A percentile compares a stretch with the other conserved stretches of the same genome.
phyloP scores from a whole-genome alignment of 2,888 invertebrate species.

The Brachyptera putata region DNA sequence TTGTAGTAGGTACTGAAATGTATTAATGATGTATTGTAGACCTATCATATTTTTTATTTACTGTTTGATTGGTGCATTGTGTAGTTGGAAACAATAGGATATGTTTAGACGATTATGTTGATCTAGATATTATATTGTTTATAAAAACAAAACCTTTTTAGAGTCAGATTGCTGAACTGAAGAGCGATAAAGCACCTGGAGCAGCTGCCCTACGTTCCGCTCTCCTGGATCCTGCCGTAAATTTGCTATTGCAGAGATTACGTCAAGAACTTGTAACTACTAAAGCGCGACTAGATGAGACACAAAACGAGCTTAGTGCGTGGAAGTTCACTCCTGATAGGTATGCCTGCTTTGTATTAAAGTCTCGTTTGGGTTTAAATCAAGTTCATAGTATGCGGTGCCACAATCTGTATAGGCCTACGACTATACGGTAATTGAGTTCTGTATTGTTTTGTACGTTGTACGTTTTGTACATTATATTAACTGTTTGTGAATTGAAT shows the following conservation, averaged over 20 bases:
- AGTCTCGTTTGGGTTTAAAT: background rate
- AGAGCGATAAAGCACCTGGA: constrained; percentile 80
- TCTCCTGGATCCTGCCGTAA: constrained; percentile 91
- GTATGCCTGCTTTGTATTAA: constrained; percentile 43
- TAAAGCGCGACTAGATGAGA: constrained; percentile 89
- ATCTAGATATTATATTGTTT: too few relatives aligned
- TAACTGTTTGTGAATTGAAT: background rate
- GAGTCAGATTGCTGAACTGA: constrained; percentile 92
- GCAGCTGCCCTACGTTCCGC: constrained; percentile 72
- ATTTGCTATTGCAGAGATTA: constrained; percentile 85
- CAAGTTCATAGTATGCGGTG: too few relatives aligned
- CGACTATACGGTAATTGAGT: too few relatives aligned
- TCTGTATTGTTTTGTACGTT: background rate
- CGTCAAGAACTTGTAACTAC: constrained; percentile 85
- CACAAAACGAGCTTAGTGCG: constrained; percentile 94
- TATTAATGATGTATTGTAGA: too few relatives aligned
- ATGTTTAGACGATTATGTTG: too few relatives aligned
- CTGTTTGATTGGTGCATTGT: too few relatives aligned
- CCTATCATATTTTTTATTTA: too few relatives aligned
- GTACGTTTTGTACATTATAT: too few relatives aligned
- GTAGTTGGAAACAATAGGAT: too few relatives aligned
- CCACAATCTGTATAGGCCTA: too few relatives aligned
- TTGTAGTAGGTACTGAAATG: too few relatives aligned
- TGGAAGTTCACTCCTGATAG: constrained; percentile 99
- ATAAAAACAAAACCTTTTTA: constrained; percentile 41